These are phyloP conservation scores for Creontiades dilutus DNA, from an alignment of 2,888 invertebrate species.

Conservation along the genomic window DNA sequence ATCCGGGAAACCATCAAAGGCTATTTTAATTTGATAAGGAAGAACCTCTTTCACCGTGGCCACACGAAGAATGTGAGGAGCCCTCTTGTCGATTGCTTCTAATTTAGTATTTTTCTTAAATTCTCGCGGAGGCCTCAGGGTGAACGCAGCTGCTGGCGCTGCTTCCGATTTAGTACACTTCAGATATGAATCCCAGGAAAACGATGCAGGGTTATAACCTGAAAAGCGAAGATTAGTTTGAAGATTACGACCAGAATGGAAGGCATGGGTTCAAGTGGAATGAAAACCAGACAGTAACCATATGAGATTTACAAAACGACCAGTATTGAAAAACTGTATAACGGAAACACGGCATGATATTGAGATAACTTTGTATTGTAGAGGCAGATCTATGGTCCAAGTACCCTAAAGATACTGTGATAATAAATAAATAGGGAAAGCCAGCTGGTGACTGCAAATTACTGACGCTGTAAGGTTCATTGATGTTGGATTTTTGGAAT, in stretches of 20 bases:
- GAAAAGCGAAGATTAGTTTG: conserved; percentile 72
- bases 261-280: too few species aligned
- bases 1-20: conserved; percentile 94
- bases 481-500: too few species aligned
- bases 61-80: conserved; percentile 90
- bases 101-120: conserved; percentile 91
- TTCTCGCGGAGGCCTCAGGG: conserved; percentile 86
- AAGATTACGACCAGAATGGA: background rate
- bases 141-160: conserved; percentile 91
- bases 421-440: too few species aligned
- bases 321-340: too few species aligned
- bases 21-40: conserved; percentile 79
- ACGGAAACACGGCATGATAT: too few species aligned
- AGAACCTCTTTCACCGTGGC: conserved; percentile 85
- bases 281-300: too few species aligned
- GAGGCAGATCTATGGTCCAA: too few species aligned
- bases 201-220: conserved; percentile 86
- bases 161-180: conserved; percentile 86
- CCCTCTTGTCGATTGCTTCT: conserved; percentile 80
- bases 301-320: too few species aligned
- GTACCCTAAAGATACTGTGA: too few species aligned
- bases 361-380: too few species aligned
- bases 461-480: too few species aligned
- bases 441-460: too few species aligned
- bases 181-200: conserved; percentile 92